These are phyloP conservation scores for Drosophila mojavensis DNA, from an alignment of 1,140 invertebrate species.

Conservation along the genomic window DNA sequence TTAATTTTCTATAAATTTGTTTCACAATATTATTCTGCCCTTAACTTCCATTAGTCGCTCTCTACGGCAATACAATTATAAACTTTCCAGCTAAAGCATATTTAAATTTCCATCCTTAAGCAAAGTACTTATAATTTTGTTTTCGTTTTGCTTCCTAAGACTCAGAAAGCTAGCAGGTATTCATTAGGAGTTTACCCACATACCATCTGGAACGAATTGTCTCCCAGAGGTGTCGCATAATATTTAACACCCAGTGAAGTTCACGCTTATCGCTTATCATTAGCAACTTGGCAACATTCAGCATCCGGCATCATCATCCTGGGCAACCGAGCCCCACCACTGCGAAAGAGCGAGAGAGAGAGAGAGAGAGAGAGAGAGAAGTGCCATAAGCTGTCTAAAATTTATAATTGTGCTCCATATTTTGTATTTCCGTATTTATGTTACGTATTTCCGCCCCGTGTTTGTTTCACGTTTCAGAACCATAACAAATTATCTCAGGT, in stretches of 20 bases:
- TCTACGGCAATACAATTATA: too few relatives aligned
- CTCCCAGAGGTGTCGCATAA: conserved; percentile 49
- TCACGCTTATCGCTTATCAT: conserved; percentile 55
- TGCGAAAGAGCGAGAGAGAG: neutral
- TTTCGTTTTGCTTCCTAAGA: neutral
- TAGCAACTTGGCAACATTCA: conserved; percentile 38
- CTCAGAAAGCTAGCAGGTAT: neutral
- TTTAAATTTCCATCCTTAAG: neutral
- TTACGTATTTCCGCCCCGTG: conserved; percentile 35
- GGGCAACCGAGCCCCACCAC: neutral
- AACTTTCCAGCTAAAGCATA: neutral
- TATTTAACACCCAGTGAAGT: conserved; percentile 51
- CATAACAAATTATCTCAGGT: conserved; percentile 81
- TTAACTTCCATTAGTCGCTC: too few relatives aligned
- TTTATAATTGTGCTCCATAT: conserved; percentile 73
- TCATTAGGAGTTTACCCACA: conserved; percentile 13
- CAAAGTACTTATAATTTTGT: neutral
- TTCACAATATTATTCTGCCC: too few relatives aligned
- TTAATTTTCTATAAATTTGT: too few relatives aligned
- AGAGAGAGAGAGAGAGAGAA: neutral
- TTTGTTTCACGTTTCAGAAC: conserved; percentile 69
- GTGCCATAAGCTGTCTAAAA: conserved; percentile 14
- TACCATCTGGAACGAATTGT: conserved; percentile 34
- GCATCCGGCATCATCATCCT: neutral
- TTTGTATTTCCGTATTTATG: conserved; percentile 50